Conservation (phyloP, 2,797 vertebrate genomes). For the Pachyuromys duprasi region DNA sequence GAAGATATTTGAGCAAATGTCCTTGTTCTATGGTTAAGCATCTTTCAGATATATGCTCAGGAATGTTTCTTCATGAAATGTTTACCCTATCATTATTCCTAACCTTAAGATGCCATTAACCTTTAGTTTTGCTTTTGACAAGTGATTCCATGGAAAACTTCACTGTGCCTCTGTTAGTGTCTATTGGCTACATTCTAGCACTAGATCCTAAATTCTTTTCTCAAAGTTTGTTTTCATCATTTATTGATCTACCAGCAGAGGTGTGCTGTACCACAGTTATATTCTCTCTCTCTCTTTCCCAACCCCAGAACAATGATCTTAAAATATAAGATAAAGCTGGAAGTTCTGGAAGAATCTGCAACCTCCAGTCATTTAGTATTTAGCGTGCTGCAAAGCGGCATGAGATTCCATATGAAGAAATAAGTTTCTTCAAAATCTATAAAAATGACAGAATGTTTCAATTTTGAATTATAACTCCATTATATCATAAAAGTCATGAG, state of each 20-base stretch:
- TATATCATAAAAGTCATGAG: background rate
- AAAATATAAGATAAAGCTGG: background rate
- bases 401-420: background rate
- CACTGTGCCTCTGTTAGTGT: background rate
- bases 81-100: background rate
- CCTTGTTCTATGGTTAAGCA: no score
- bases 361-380: background rate
- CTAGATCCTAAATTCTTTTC: background rate
- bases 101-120: background rate
- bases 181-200: background rate
- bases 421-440: background rate
- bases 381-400: background rate
- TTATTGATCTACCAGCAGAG: background rate
- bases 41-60: no score
- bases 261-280: background rate
- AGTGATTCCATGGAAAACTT: background rate
- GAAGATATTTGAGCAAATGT: no score
- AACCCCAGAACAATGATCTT: background rate
- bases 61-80: background rate
- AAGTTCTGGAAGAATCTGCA: background rate
- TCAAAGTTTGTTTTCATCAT: background rate
- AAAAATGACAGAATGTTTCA: background rate
- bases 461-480: background rate
- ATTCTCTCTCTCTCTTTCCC: background rate
- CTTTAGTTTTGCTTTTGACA: background rate